Evolutionary conservation across 2,113 vertebrate genomes (phyloP).

Genomic region (Brachyhypopomus gauderio): DNA sequence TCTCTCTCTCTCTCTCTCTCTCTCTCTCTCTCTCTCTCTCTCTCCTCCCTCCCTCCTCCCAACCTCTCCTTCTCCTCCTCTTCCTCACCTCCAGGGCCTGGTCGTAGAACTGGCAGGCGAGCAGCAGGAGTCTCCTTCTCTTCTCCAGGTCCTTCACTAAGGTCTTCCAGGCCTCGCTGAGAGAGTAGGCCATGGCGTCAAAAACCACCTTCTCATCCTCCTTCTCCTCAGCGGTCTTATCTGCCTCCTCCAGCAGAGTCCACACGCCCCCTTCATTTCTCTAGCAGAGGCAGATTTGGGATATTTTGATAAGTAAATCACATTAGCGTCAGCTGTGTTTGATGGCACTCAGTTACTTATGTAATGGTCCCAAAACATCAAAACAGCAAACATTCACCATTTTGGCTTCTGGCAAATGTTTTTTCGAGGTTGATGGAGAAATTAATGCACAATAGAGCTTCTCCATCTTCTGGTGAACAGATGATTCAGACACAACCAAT

Average conservation of each 20-base stretch:
- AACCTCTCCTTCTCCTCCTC: not conserved
- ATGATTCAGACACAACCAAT: not conserved
- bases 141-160: conserved; percentile 80
- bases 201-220: conserved; percentile 74
- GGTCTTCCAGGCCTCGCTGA: conserved; percentile 84
- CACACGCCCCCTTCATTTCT: conserved; percentile 82
- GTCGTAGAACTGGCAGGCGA: conserved; percentile 83
- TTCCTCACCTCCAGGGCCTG: conserved; percentile 81
- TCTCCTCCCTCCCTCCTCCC: too few species aligned
- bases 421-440: not conserved
- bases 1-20: not conserved
- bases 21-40: not conserved
- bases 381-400: not conserved
- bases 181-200: conserved; percentile 82
- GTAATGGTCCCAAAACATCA: not conserved
- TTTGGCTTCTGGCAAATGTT: not conserved
- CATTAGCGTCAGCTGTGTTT: not conserved
- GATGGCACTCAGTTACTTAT: not conserved
- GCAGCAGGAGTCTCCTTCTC: conserved; percentile 77
- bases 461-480: not conserved
- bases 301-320: not conserved
- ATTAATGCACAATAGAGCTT: too few species aligned
- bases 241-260: conserved; percentile 80
- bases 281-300: conserved; percentile 62
- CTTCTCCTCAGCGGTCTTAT: conserved; percentile 76